Percentiles rank a stretch among this genome's conserved stretches.
phyloP scores from a whole-genome alignment of 2,797 vertebrate genomes.

The Pangasius larnaudii region DNA sequence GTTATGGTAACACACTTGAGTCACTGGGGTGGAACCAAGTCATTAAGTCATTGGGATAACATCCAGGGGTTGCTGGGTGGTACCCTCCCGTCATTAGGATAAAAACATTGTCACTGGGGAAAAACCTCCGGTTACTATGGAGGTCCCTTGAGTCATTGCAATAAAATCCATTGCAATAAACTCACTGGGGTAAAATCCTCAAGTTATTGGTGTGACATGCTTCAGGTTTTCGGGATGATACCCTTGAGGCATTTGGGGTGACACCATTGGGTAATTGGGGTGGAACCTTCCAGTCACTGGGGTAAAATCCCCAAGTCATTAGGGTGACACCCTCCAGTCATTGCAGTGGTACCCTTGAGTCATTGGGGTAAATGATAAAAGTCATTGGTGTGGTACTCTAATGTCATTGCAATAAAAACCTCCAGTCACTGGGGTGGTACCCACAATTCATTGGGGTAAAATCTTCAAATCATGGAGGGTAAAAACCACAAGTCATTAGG shows the following conservation, averaged over 20 bases:
- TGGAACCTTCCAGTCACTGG: background rate
- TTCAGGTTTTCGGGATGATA: background rate
- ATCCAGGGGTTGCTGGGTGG: background rate
- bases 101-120: background rate
- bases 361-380: background rate
- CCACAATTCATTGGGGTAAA: background rate
- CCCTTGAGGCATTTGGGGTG: background rate
- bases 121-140: background rate
- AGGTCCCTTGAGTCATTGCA: background rate
- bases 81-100: background rate
- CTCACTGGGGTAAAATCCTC: background rate
- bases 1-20: background rate
- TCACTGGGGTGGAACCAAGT: background rate
- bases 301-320: background rate
- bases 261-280: background rate
- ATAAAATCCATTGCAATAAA: background rate
- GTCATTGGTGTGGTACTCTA: background rate
- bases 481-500: background rate
- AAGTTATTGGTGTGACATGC: background rate
- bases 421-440: background rate
- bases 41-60: background rate
- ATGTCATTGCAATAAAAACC: background rate
- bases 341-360: background rate
- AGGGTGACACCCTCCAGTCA: background rate
- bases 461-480: background rate